Evolutionary conservation across 2,797 vertebrate genomes (phyloP), one percentile per base, ranked within the genome.

Genomic region (Acanthornis magna): DNA sequence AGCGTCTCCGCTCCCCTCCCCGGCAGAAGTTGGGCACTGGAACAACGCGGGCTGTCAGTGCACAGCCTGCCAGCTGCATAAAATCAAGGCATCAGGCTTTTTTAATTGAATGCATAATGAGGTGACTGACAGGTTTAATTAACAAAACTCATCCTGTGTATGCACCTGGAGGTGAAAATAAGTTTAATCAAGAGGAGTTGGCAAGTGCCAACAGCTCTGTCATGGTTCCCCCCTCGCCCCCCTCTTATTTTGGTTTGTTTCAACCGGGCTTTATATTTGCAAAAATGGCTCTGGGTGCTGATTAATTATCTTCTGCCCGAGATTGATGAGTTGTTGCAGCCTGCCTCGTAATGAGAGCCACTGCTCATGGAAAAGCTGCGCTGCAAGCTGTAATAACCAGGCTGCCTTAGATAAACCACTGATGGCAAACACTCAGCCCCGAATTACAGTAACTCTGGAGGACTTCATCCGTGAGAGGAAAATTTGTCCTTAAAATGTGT

Each of bases 61-160:
- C 29, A 3, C 92, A 91, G 93, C 77, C 93, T 3, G 57, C 91
- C 96, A 95, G 93, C 94, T 97, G 95, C 94, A 94, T 23, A 15
- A 91, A 94, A 94, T 87, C 94, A 85, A 93, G 92, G 95, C 78
- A 88, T 85, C 65, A 32, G 85, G 47, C 91, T 94, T 79, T 60
- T 93, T 94, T 75, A 91, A 91, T 96, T 96, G 89, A 96, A 96
- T 94, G 90, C 79, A 93, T 96, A 96, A 97, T 95, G 96, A 95
- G 78, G 89, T 93, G 93, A 96, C 93, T 95, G 94, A 91, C 95
- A 97, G 93, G 93, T 97, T 97, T 97, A 97, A 97, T 97, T 97
- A 97, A 97, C 89, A 91, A 97, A 97, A 96, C 92, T 90, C 95
- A 76, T 97, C 94, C 90, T 89, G 73, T 62, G 73, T 78, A 12